Base-by-base conservation (phyloP, 2,113 vertebrate species). In the Dermatemys mawii region DNA sequence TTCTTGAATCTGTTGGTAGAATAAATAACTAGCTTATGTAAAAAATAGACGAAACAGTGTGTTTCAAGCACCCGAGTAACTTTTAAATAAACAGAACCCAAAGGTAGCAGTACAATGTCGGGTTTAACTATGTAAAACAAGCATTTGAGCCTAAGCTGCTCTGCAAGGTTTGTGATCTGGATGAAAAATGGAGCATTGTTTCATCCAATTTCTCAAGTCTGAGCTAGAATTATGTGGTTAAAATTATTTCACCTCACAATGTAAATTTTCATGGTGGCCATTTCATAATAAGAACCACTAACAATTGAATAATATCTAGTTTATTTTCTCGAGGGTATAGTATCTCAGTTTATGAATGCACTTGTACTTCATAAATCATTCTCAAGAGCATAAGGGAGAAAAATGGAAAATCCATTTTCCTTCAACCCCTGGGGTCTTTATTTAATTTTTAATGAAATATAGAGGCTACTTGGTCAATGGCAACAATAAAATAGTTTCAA, bases 381-480 rank as follows among this genome's bases (percentile, higher is more conserved):
- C 95, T 97, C 91, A 95, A 92, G 88, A 97, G 92, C 89, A 97
- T 98, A 97, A 94, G 49, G 92, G 84, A 97, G 87, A 97, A 97
- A 97, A 95, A 97, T 94, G 84, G 89, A 97, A 97, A 97, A 98
- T 97, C 92, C 80, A 97, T 97, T 97, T 97, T 97, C 90, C 86
- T 97, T 96, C 83, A 81, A 81, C 83, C 89, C 96, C 78, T 92
- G 92, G 95, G 93, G 94, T 96, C 93, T 97, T 97, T 96, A 95
- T 96, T 98, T 98, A 97, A 97, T 97, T 97, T 98, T 98, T 98
- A 98, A 98, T 97, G 93, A 96, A 97, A 97, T 92, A 97, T 53
- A 84, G 70, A 97, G 94, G 84, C 93, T 97, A 91, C 89, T 97
- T 98, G 91, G 96, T 98, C 95, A 98, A 86, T 95, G 82, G 93